phyloP scores from a whole-genome alignment of 2,888 invertebrate genomes.

The Cosmorhoe ocellata region DNA sequence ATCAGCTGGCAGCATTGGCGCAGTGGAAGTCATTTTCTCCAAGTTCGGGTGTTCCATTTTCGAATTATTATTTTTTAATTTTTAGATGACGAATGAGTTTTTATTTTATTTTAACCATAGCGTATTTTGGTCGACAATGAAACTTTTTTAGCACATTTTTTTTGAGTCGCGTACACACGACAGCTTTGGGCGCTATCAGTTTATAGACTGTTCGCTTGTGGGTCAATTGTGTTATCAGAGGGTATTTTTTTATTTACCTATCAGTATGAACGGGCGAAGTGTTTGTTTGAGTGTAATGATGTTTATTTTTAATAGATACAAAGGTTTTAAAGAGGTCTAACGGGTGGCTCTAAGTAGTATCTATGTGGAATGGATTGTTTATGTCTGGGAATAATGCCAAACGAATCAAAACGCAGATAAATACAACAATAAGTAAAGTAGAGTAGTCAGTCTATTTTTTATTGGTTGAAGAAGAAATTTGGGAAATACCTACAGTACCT shows the following conservation, averaged over 20 bases:
- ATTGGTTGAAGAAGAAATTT: too few relatives aligned
- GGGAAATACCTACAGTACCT: too few relatives aligned
- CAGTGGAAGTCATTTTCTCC: constrained; percentile 43
- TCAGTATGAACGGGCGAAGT: constrained; percentile 13
- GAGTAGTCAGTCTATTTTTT: too few relatives aligned
- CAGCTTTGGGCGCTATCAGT: constrained; percentile 10
- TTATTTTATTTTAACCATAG: constrained; percentile 3
- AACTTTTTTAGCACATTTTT: constrained; percentile 7
- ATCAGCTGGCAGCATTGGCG: constrained; percentile 51
- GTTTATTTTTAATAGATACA: constrained; percentile 10
- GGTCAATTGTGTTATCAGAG: constrained; percentile 19
- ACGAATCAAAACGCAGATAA: too few relatives aligned
- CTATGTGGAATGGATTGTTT: too few relatives aligned
- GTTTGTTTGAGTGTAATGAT: constrained; percentile 19
- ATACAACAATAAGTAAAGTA: too few relatives aligned
- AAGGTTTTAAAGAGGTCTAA: not conserved
- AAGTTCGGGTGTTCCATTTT: constrained; percentile 48
- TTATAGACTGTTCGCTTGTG: constrained; percentile 11
- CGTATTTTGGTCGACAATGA: not conserved
- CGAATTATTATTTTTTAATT: constrained; percentile 5
- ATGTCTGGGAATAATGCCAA: too few relatives aligned
- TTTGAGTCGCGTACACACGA: constrained; percentile 8
- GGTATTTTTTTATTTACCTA: constrained; percentile 17
- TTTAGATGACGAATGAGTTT: not conserved
- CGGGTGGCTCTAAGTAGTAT: too few relatives aligned